Evolutionary conservation across 53 echinoderm and acorn worm genomes (phyloP), one percentile per base, ranked within the genome.

Genomic region (Mesocentrotus franciscanus): DNA sequence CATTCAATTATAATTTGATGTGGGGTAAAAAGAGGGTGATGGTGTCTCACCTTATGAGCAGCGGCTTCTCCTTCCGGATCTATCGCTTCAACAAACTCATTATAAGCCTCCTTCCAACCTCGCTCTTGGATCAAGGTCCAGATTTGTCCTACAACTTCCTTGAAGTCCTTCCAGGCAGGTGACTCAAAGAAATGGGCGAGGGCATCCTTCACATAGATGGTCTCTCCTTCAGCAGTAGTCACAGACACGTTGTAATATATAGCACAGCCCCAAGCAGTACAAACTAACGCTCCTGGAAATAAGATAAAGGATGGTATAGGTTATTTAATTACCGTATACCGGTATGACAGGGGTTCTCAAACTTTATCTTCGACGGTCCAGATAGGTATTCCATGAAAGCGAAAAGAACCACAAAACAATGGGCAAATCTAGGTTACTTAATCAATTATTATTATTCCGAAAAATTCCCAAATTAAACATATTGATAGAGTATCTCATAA

Each of bases 51-150:
- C 97, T 98, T 91, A 30, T 96, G 95, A 10, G 99, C 97, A 96
- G 98, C 96, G 17, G 83, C 95, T 33, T 99, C 99, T 36, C 99
- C 99, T 58, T 96, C 96, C 2, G 99, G 99, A 96, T 99, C 99
- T 33, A 99, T 68, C 0, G 99, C 95, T 55, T 97, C 95, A 36
- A 99, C 97, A 61, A 99, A 97, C 0, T 96, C 97, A 56, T 92
- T 96, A 96, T 97, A 99, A n/a, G 96, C 95, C 64, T 96, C 89
- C 91, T 93, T 94, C 99, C 99, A 99, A 26, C 99, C 99, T 16
- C 61, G 81, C 90, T 95, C 96, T 72, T 85, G 60, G 2, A 95
- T 97, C 71, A 92, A 81, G 3, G 84, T 92, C 83, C 95, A 96
- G 70, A 99, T 68, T 57, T 95, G 81, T 49, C 96, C 89, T 20